phyloP scores from a whole-genome alignment of 2,797 vertebrate genomes.

The Hyperoplus lanceolatus region DNA sequence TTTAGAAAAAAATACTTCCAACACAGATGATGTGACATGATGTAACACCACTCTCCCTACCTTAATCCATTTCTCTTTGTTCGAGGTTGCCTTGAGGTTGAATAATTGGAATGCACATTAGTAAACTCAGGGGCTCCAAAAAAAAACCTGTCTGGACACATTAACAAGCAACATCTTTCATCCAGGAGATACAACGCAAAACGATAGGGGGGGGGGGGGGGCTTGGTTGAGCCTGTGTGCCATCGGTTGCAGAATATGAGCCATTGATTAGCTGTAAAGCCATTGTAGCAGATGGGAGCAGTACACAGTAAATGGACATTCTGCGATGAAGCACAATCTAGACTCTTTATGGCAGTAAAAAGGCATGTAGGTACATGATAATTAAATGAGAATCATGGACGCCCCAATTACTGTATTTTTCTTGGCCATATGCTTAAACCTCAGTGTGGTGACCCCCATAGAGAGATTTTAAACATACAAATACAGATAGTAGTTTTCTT shows the following conservation, averaged over 20 bases:
- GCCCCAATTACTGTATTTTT: no score
- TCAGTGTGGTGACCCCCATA: no score
- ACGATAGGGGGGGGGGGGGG: slow-evolving; percentile 36
- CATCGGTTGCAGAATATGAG: slow-evolving; percentile 28
- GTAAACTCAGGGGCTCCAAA: slow-evolving; percentile 53
- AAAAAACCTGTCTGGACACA: slow-evolving; percentile 63
- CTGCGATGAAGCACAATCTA: neutral
- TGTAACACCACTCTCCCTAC: slow-evolving; percentile 60
- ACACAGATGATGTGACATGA: slow-evolving; percentile 63
- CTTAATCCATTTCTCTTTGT: slow-evolving; percentile 60
- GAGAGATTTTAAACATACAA: no score
- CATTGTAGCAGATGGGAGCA: slow-evolving; percentile 19
- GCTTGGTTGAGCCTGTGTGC: slow-evolving; percentile 7
- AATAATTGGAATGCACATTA: slow-evolving; percentile 64
- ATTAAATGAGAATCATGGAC: neutral
- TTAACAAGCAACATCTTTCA: slow-evolving; percentile 64
- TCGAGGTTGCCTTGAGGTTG: slow-evolving; percentile 50
- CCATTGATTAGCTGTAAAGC: slow-evolving; percentile 54
- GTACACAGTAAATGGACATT: neutral
- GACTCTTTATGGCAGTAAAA: neutral
- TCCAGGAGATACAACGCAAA: slow-evolving; percentile 58
- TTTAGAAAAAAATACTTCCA: slow-evolving; percentile 54
- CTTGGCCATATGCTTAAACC: no score
- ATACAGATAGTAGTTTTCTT: no score
- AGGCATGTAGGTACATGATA: neutral